Conservation (phyloP, 1,140 invertebrate genomes). For the Lucilia cuprina region DNA sequence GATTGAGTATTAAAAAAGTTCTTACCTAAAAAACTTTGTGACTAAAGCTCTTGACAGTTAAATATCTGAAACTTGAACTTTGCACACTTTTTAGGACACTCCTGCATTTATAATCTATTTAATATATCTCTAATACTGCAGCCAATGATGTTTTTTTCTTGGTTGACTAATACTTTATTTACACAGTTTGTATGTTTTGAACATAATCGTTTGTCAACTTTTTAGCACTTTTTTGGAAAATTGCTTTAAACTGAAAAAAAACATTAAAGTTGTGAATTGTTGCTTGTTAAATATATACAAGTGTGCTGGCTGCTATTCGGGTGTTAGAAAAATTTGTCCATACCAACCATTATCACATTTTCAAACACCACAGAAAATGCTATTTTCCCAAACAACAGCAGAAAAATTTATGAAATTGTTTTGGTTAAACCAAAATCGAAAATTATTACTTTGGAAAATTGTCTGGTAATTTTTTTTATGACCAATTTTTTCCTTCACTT, state of each 20-base stretch:
- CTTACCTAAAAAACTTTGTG: too few species aligned
- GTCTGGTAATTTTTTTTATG: slow-evolving; percentile 10
- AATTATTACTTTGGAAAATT: background rate
- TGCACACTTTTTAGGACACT: background rate
- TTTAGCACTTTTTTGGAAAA: slow-evolving; percentile 1
- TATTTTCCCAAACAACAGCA: background rate
- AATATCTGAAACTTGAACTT: too few species aligned
- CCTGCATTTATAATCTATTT: background rate
- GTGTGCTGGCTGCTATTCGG: too few species aligned
- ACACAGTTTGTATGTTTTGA: slow-evolving; percentile 1
- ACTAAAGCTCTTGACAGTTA: too few species aligned
- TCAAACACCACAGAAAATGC: background rate
- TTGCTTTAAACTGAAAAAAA: background rate
- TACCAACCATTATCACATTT: background rate
- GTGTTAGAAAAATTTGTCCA: background rate
- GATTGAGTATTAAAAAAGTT: too few species aligned
- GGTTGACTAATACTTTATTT: background rate
- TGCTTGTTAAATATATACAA: background rate
- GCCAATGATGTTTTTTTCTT: background rate
- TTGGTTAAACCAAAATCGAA: background rate
- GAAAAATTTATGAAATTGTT: background rate
- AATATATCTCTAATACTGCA: background rate
- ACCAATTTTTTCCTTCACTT: background rate
- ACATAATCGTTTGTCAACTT: slow-evolving; percentile 26
- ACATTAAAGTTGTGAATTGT: background rate